These are phyloP conservation scores for Epinotia ramella DNA, from an alignment of 2,888 invertebrate genomes.

Conservation along the genomic window DNA sequence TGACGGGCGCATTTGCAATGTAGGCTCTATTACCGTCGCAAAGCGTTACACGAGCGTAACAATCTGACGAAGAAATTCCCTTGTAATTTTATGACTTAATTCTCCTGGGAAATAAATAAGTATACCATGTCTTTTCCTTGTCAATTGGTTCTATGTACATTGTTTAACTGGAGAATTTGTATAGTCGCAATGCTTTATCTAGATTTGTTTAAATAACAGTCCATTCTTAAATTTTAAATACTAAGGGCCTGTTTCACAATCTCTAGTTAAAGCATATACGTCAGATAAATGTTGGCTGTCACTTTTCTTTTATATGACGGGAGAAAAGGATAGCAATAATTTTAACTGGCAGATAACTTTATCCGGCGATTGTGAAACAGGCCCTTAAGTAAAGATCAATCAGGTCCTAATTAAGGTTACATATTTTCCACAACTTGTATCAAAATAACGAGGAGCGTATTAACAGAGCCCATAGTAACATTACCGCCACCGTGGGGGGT, in stretches of 20 bases:
- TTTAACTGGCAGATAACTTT: too few relatives aligned
- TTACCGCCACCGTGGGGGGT: not conserved
- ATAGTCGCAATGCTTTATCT: not conserved
- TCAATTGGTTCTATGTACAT: conserved; percentile 10
- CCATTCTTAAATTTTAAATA: not conserved
- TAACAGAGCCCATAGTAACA: not conserved
- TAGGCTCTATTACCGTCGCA: conserved; percentile 28
- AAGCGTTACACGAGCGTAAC: conserved; percentile 13
- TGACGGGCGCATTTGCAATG: conserved; percentile 14
- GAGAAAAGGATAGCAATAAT: too few relatives aligned
- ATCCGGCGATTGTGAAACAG: too few relatives aligned
- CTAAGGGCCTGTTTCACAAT: too few relatives aligned
- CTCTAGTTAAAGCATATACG: too few relatives aligned
- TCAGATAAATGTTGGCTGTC: too few relatives aligned
- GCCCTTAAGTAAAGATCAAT: not conserved
- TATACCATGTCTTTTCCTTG: conserved; percentile 15
- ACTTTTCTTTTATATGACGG: too few relatives aligned
- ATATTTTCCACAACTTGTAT: not conserved
- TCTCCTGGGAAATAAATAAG: conserved; percentile 32
- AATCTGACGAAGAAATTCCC: conserved; percentile 13
- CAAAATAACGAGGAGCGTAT: not conserved
- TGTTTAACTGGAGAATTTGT: not conserved
- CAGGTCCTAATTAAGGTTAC: not conserved
- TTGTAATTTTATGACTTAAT: conserved; percentile 22
- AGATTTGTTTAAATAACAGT: not conserved